Conservation (phyloP, 2,113 vertebrate species). For the Aldabrachelys gigantea region DNA sequence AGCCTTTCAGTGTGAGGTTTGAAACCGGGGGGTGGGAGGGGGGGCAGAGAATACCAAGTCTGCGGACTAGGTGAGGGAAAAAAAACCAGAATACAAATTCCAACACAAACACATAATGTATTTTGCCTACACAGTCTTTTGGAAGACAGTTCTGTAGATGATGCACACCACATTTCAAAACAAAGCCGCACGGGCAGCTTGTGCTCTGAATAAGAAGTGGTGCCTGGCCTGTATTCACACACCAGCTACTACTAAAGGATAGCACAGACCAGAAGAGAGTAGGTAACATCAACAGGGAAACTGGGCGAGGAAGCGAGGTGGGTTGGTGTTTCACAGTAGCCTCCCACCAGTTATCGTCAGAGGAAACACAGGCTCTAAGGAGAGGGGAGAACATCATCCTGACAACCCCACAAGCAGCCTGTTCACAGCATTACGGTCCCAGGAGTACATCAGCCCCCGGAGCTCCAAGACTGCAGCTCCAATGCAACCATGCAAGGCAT, state of each 20-base stretch:
- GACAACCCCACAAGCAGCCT: background rate
- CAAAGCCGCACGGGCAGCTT: background rate
- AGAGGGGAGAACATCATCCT: background rate
- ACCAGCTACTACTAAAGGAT: background rate
- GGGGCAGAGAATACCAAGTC: background rate
- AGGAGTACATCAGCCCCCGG: background rate
- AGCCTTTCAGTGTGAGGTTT: background rate
- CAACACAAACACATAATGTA: background rate
- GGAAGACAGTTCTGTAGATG: background rate
- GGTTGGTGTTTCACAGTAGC: background rate
- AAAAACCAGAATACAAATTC: background rate
- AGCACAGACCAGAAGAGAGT: background rate
- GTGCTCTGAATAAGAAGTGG: background rate
- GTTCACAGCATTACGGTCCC: background rate
- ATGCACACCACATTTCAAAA: accelerated
- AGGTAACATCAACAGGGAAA: background rate
- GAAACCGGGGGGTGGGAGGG: background rate
- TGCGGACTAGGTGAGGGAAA: background rate
- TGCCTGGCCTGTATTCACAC: background rate
- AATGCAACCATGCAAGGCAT: background rate
- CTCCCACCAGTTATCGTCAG: accelerated
- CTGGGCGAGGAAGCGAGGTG: background rate
- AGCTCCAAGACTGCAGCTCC: background rate
- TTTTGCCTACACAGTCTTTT: background rate
- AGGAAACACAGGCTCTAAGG: background rate